phyloP scores from a whole-genome alignment of 2,797 vertebrate genomes.

The Lacerta agilis region DNA sequence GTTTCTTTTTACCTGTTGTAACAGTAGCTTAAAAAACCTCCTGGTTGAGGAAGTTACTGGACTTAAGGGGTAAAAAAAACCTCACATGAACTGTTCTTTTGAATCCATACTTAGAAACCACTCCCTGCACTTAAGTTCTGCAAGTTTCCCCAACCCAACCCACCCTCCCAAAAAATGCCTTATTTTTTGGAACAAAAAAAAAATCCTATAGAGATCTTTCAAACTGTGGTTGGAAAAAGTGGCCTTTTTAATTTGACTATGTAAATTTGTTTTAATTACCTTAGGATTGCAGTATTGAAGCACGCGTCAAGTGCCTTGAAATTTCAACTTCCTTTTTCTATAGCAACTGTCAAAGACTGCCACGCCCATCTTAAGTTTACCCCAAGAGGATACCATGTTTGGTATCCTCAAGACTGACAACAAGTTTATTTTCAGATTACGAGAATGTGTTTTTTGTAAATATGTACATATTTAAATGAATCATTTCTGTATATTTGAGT shows the following conservation, averaged over 20 bases:
- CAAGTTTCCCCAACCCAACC: conserved; percentile 59
- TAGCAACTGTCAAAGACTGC: conserved; percentile 81
- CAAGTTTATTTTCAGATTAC: conserved; percentile 88
- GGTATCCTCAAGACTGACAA: conserved; percentile 71
- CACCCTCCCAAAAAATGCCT: conserved; percentile 56
- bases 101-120: conserved; percentile 74
- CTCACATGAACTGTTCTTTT: conserved; percentile 58
- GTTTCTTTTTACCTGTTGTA: conserved; percentile 77
- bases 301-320: conserved; percentile 98
- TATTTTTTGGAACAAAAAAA: conserved; percentile 68
- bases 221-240: conserved; percentile 89
- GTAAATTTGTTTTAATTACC: conserved; percentile 69
- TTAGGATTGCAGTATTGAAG: conserved; percentile 88
- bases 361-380: conserved; percentile 74
- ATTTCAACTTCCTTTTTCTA: conserved; percentile 78
- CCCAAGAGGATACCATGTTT: conserved; percentile 67
- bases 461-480: conserved; percentile 97
- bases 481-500: conserved; percentile 98
- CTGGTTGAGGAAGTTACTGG: conserved; percentile 75
- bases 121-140: conserved; percentile 75
- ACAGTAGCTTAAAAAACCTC: conserved; percentile 76
- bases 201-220: conserved; percentile 76
- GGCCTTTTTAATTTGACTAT: conserved; percentile 84
- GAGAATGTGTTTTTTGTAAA: conserved; percentile 90
- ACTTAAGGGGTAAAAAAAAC: conserved; percentile 36